phyloP scores from a whole-genome alignment of 2,797 vertebrate species.

The Liparis tanakae region DNA sequence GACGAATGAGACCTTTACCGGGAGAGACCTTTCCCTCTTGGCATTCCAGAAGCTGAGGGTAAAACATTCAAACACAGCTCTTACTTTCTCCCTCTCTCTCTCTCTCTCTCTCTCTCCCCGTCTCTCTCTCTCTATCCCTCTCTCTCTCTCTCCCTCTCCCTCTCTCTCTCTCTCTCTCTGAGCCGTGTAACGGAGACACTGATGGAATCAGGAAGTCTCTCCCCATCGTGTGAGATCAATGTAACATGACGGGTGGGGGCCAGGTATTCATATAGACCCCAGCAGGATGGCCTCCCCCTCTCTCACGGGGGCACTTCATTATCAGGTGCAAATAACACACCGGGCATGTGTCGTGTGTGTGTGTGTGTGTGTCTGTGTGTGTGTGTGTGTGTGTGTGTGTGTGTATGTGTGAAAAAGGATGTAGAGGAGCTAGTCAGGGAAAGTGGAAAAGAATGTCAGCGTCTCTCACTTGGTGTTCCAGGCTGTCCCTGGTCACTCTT shows the following conservation, averaged over 20 bases:
- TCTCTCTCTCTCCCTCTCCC: not conserved
- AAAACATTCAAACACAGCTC: constrained; percentile 14
- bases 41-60: constrained; percentile 18
- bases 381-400: constrained; percentile 13
- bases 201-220: constrained; percentile 65
- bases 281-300: constrained; percentile 54
- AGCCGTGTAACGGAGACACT: constrained; percentile 61
- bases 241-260: constrained; percentile 80
- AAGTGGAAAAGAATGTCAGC: constrained; percentile 79
- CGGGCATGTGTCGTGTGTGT: too few species aligned
- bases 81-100: not conserved
- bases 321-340: constrained; percentile 74
- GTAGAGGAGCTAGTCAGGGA: constrained; percentile 49
- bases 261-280: constrained; percentile 79
- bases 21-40: constrained; percentile 52
- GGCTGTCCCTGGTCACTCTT: constrained; percentile 34
- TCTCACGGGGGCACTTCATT: constrained; percentile 66
- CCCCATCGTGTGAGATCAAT: constrained; percentile 77
- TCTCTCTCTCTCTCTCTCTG: constrained; percentile 25
- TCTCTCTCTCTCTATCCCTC: constrained; percentile 21
- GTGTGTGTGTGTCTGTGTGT: constrained; percentile 21
- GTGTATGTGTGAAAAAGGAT: constrained; percentile 25
- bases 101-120: too few species aligned
- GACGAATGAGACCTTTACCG: constrained; percentile 57
- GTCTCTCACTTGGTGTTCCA: constrained; percentile 61